A percentile compares a stretch with the other conserved stretches of the same genome.
Conservation (phyloP, 1,140 invertebrate genomes). For the Chlorops oryzae region DNA sequence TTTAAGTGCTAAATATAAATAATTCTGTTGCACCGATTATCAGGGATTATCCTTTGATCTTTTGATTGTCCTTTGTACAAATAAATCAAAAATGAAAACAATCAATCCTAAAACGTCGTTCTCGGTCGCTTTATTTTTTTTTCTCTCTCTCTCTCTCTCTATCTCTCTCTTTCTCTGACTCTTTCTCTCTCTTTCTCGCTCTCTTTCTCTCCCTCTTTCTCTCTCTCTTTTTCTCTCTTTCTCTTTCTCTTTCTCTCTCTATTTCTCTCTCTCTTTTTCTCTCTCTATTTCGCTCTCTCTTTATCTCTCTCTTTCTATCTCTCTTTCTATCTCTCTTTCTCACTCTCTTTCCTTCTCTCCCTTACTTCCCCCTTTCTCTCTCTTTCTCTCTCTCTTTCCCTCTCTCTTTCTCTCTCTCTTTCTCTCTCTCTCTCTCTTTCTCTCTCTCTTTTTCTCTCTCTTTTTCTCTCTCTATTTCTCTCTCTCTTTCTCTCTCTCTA, state of each 20-base stretch:
- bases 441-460: constrained; percentile 22
- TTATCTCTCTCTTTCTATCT: constrained; percentile 22
- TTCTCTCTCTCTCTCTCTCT: constrained; percentile 28
- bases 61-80: no score
- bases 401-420: constrained; percentile 10
- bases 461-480: constrained; percentile 8
- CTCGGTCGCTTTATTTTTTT: constrained; percentile 42
- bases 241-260: constrained; percentile 14
- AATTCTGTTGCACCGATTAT: no score
- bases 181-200: background rate
- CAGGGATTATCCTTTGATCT: no score
- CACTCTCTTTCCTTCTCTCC: constrained; percentile 10
- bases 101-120: constrained; percentile 7
- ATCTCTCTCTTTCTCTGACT: no score
- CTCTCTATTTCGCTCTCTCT: constrained; percentile 6
- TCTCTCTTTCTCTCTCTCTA: no score
- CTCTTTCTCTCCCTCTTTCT: background rate
- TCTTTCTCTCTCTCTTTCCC: constrained; percentile 1
- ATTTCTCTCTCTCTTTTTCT: constrained; percentile 24
- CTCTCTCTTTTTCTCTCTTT: background rate
- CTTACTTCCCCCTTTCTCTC: constrained; percentile 10
- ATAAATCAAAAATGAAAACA: no score
- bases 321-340: constrained; percentile 16
- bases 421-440: constrained; percentile 5
- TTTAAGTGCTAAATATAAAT: no score